Percentiles rank a stretch among this genome's conserved stretches.
Conservation (phyloP, 2,888 invertebrate genomes). For the Athripsodes cinereus region DNA sequence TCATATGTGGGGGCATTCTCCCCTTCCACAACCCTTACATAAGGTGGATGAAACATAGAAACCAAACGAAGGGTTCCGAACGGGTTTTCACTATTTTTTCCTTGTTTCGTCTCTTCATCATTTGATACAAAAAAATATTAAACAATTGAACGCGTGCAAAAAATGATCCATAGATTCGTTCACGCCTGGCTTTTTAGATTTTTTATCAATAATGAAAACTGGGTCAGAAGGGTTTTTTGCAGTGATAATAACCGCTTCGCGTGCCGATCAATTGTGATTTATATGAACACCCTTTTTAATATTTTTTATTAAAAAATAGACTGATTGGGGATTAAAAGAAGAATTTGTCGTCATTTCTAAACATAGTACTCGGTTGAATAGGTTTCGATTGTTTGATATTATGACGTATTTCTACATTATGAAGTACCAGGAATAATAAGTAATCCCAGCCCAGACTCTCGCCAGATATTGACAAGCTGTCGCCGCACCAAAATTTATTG, state of each 20-base stretch:
- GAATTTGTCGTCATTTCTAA: conserved; percentile 27
- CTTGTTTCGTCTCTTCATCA: conserved; percentile 17
- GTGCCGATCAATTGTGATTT: conserved; percentile 25
- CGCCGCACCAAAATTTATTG: conserved; percentile 18
- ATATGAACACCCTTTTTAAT: conserved; percentile 20
- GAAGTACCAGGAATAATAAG: conserved; percentile 22
- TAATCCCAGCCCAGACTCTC: conserved; percentile 13
- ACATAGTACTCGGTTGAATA: conserved; percentile 15
- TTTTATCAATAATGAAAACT: conserved; percentile 25
- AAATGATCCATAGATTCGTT: conserved; percentile 21
- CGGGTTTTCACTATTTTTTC: conserved; percentile 21
- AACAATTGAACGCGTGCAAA: conserved; percentile 20
- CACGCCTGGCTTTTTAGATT: conserved; percentile 24
- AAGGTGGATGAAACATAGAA: conserved; percentile 25
- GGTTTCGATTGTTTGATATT: conserved; percentile 21
- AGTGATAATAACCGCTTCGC: conserved; percentile 26
- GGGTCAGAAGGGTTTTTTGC: conserved; percentile 26
- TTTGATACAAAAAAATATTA: conserved; percentile 15
- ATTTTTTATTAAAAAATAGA: conserved; percentile 13
- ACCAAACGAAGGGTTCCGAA: conserved; percentile 24
- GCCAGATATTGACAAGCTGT: conserved; percentile 19
- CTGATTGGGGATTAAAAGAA: conserved; percentile 26
- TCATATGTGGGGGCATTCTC: conserved; percentile 12
- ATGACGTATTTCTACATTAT: conserved; percentile 19
- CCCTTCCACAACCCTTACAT: conserved; percentile 23